phyloP scores from a whole-genome alignment of 2,797 vertebrate species.

The Thripadectes ignobilis region DNA sequence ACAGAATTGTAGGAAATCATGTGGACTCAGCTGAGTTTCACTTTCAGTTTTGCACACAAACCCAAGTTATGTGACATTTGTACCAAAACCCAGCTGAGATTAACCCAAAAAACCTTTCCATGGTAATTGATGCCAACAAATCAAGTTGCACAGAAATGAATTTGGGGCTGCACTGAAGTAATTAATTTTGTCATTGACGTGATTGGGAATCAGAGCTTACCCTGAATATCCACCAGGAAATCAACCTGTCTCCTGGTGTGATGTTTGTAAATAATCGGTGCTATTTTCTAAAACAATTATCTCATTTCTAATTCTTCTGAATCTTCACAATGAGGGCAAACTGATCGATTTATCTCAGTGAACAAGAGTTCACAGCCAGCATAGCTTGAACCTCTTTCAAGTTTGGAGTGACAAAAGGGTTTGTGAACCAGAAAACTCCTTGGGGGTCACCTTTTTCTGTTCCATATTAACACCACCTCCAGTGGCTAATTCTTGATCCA shows the following conservation, averaged over 20 bases:
- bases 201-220: not conserved
- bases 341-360: not conserved
- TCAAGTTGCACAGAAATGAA: not conserved
- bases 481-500: not conserved
- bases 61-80: fast-evolving
- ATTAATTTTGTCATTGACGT: not conserved
- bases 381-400: not conserved
- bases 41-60: not conserved
- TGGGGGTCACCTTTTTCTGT: not conserved
- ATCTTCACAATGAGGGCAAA: not conserved
- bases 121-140: not conserved
- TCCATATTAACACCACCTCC: not conserved
- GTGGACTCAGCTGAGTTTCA: not conserved
- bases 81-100: not conserved
- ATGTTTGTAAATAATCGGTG: not conserved
- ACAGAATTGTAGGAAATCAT: not conserved
- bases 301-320: not conserved
- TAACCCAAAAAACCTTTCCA: not conserved
- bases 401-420: not conserved
- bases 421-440: not conserved
- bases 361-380: not conserved
- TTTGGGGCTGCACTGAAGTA: not conserved
- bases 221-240: not conserved
- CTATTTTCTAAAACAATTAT: not conserved
- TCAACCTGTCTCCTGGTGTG: fast-evolving